A percentile compares a stretch with the other conserved stretches of the same genome.
These are phyloP conservation scores for Brachyhypopomus gauderio DNA, from an alignment of 2,113 vertebrate species.

Conservation along the genomic window DNA sequence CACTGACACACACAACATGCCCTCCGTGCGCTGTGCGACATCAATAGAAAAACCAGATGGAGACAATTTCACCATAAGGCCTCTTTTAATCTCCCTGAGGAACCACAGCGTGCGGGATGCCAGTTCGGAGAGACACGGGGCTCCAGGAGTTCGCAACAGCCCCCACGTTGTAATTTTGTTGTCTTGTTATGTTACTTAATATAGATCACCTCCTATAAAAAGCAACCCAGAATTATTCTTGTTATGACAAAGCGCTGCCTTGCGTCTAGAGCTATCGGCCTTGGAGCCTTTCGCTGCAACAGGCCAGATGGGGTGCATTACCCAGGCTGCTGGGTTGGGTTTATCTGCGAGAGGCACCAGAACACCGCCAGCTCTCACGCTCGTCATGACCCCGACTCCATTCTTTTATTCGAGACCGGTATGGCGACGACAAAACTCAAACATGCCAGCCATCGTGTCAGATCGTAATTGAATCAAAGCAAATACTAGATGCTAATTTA, in stretches of 20 bases:
- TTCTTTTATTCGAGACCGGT: conserved; percentile 38
- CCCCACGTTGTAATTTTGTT: conserved; percentile 68
- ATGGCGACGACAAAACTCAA: conserved; percentile 1
- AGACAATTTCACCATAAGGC: conserved; percentile 58
- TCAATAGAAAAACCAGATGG: conserved; percentile 60
- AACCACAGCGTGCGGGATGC: conserved; percentile 60
- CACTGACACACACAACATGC: conserved; percentile 42
- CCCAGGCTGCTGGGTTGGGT: conserved; percentile 44
- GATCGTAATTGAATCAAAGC: neutral
- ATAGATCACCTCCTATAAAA: conserved; percentile 78
- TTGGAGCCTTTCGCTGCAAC: conserved; percentile 38
- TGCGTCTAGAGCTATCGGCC: conserved; percentile 55
- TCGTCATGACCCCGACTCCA: conserved; percentile 15
- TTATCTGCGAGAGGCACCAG: conserved; percentile 28
- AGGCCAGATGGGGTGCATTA: conserved; percentile 50
- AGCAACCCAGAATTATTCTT: conserved; percentile 77
- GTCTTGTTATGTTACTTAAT: conserved; percentile 81
- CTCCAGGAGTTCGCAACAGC: conserved; percentile 68
- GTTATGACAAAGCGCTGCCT: conserved; percentile 76
- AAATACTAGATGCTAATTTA: neutral
- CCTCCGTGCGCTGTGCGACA: conserved; percentile 43
- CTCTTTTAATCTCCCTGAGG: conserved; percentile 57
- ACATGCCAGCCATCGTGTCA: neutral
- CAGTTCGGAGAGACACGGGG: conserved; percentile 49
- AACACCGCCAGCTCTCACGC: neutral